Evolutionary conservation across 2,113 vertebrate genomes (phyloP).

Genomic region (Speoplatyrhinus poulsoni): DNA sequence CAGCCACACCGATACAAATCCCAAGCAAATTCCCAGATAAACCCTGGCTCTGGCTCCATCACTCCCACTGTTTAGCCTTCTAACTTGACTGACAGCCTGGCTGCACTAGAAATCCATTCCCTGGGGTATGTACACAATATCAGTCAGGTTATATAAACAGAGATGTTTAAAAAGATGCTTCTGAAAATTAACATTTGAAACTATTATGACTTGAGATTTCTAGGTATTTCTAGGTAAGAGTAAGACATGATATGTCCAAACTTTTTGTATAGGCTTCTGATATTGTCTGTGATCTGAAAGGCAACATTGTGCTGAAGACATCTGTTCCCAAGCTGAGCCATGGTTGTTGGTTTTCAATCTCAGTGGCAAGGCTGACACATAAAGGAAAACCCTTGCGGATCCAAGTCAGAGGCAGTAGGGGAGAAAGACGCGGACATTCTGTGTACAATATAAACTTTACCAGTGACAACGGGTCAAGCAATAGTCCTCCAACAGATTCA

Average conservation of each 20-base stretch:
- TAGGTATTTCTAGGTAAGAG: neutral
- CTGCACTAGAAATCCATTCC: constrained; percentile 12
- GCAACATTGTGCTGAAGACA: constrained; percentile 47
- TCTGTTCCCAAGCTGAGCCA: constrained; percentile 56
- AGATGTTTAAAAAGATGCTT: constrained; percentile 2
- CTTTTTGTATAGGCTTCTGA: neutral
- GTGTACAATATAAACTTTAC: neutral
- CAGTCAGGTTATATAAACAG: constrained; percentile 25
- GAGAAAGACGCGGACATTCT: constrained; percentile 11
- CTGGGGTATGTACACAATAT: constrained; percentile 4
- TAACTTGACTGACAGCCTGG: constrained; percentile 9
- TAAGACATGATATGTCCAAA: neutral
- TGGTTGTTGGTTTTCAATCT: constrained; percentile 52
- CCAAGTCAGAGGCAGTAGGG: constrained; percentile 19
- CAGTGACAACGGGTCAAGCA: constrained; percentile 6
- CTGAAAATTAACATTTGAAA: constrained; percentile 22
- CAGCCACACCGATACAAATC: constrained; percentile 21
- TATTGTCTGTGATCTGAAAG: constrained; percentile 31
- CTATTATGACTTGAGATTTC: neutral
- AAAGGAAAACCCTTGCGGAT: constrained; percentile 36
- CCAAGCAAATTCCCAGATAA: constrained; percentile 35
- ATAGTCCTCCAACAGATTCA: neutral
- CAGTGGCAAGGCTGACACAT: constrained; percentile 55
- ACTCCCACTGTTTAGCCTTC: constrained; percentile 14
- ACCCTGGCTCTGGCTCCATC: constrained; percentile 6